Evolutionary conservation across 2,113 vertebrate species (phyloP).

Genomic region (Columba janthina): DNA sequence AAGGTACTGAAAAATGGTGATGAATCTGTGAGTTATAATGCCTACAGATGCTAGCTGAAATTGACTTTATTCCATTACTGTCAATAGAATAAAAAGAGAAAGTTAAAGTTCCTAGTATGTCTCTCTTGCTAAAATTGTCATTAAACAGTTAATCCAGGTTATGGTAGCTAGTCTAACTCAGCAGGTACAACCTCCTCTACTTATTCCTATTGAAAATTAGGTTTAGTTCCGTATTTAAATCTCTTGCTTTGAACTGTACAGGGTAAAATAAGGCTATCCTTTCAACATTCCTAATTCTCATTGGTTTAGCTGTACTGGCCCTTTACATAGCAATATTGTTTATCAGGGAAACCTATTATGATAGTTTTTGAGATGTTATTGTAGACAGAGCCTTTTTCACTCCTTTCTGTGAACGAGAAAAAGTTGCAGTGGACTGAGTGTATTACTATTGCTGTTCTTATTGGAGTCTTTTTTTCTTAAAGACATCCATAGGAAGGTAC

Average conservation of each 20-base stretch:
- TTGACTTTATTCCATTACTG: neutral
- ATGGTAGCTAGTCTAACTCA: neutral
- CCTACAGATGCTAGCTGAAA: neutral
- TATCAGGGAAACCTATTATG: neutral
- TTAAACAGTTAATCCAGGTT: neutral
- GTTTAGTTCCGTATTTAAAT: neutral
- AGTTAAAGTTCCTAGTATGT: neutral
- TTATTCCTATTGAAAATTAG: neutral
- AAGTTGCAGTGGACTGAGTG: neutral
- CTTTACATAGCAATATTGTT: neutral
- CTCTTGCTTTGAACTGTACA: neutral
- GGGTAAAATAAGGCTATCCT: neutral
- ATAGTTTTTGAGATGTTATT: neutral
- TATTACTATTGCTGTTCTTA: neutral
- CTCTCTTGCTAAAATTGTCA: neutral
- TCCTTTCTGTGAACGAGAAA: neutral
- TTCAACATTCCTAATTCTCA: neutral
- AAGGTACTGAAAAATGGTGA: neutral
- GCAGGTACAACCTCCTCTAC: neutral
- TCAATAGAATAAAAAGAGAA: neutral
- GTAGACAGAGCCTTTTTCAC: neutral
- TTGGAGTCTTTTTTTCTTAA: neutral
- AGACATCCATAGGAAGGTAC: neutral
- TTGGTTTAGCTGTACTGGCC: neutral
- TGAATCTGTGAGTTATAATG: neutral